Conservation (phyloP, 2,113 vertebrate species). For the Meleagris gallopavo region DNA sequence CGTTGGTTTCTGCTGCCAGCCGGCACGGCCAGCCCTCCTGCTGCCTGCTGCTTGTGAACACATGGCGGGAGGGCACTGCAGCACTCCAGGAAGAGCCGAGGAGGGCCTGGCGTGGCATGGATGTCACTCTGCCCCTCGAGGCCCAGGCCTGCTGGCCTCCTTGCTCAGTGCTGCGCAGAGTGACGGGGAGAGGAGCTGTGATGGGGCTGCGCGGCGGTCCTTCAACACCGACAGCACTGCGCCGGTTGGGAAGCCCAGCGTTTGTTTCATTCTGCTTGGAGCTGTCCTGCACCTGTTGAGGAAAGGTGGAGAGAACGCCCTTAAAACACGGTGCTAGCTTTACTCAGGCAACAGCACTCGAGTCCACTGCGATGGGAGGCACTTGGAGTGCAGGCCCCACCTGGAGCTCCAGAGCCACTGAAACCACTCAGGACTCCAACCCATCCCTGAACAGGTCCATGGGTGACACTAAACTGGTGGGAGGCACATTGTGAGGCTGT, state of each 20-base stretch:
- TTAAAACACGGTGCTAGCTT: neutral
- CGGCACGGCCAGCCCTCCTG: neutral
- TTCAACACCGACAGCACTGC: neutral
- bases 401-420: neutral
- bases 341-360: neutral
- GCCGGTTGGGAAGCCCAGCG: conserved; percentile 67
- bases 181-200: neutral
- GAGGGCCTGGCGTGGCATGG: neutral
- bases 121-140: neutral
- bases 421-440: neutral
- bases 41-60: neutral
- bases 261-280: conserved; percentile 62
- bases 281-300: conserved; percentile 81
- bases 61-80: conserved; percentile 23
- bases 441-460: neutral
- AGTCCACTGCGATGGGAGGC: neutral
- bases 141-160: neutral
- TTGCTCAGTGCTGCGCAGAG: neutral
- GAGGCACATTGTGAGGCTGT: neutral
- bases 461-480: neutral
- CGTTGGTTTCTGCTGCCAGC: conserved; percentile 82
- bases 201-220: neutral
- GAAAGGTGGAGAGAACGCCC: neutral
- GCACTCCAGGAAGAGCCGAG: conserved; percentile 45
- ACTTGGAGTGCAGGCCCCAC: neutral